Conservation (phyloP, 2,888 invertebrate genomes). For the Flexamia atlantica region DNA sequence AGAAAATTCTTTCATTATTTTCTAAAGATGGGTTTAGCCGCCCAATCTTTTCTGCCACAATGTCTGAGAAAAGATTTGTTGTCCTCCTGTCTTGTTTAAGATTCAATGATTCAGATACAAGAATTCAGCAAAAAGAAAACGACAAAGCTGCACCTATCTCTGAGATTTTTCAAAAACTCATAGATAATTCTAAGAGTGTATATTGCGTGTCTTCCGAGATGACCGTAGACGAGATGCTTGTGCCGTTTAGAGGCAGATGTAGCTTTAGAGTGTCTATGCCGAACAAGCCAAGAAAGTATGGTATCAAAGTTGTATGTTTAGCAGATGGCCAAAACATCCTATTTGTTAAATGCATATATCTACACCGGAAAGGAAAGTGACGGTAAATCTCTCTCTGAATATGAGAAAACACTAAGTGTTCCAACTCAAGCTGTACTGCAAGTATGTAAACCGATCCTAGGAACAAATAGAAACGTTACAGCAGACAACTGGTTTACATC, state of each 20-base stretch:
- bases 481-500: conserved; percentile 72
- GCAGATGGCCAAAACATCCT: conserved; percentile 68
- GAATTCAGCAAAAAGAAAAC: too few species aligned
- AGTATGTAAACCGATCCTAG: conserved; percentile 69
- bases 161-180: too few species aligned
- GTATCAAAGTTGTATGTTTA: conserved; percentile 68
- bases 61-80: too few species aligned
- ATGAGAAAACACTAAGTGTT: conserved; percentile 69
- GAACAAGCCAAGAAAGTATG: conserved; percentile 70
- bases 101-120: too few species aligned
- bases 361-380: conserved; percentile 71
- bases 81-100: too few species aligned
- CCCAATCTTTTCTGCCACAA: too few species aligned
- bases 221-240: background rate
- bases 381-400: conserved; percentile 68
- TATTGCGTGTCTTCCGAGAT: too few species aligned
- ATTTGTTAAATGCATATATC: conserved; percentile 70
- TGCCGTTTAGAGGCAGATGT: conserved; percentile 41
- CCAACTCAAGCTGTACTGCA: conserved; percentile 71
- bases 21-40: too few species aligned
- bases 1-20: too few species aligned
- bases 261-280: conserved; percentile 68
- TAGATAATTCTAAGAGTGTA: too few species aligned
- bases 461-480: conserved; percentile 71
- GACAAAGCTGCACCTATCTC: too few species aligned